Evolutionary conservation across 2,888 invertebrate species (phyloP), one percentile per base, ranked within the genome.

Genomic region (Stegophylla sp.): DNA sequence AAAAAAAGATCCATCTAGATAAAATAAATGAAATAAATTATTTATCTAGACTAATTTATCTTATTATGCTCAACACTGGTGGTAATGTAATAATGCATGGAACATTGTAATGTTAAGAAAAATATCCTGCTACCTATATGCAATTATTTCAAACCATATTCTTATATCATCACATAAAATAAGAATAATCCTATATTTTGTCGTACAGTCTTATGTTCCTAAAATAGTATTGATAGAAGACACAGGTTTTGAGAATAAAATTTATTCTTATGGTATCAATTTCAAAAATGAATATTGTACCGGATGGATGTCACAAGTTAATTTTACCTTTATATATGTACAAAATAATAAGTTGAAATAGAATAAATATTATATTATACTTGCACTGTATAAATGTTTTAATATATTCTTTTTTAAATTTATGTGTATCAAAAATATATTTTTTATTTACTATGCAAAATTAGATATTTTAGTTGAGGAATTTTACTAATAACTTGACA

Each of bases 71-170:
- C n/a, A n/a, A n/a, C n/a, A n/a, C n/a, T n/a, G 98, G 98, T 77
- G 99, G 99, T 89, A 99, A 90, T 5, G 98, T 99, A 83, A 99
- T 88, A 86, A 99, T 99, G 88, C 99, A 99, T 3, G 99, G 98
- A 59, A 99, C 98, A 87, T 99, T 99, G 88, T 98, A 98, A 88
- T 99, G 99, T 88, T 98, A 98, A 10, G 97, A 97, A 88, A 99
- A 99, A 88, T 98, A 99, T 17, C 99, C 99, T n/a, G n/a, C n/a
- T n/a, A 26, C 99, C 98, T 87, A 99, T 96, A 87, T 99, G 99
- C 87, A 96, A 98, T 7, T 97, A 98, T 86, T 95, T 90, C 41
- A 91, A 91, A 88, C 99, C 98, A 85, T 92, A 93, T 85, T 94
- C 93, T n/a, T n/a, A n/a, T 1, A 97, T 96, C 93, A 98, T 94